Evolutionary conservation across 2,113 vertebrate genomes (phyloP).

Genomic region (Anoura caudifer): DNA sequence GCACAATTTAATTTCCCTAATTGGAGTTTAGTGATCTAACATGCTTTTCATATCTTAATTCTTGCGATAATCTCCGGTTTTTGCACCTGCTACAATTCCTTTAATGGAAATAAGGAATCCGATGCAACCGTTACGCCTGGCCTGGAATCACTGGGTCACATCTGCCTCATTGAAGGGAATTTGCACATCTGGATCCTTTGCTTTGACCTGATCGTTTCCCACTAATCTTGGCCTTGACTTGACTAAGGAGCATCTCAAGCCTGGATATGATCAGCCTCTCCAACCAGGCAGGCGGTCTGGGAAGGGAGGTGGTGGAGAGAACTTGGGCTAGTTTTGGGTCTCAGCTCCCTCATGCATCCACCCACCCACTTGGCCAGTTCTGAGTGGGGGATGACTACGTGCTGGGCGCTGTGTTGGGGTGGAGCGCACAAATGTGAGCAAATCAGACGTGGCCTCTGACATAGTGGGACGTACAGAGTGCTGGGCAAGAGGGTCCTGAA

Average conservation of each 20-base stretch:
- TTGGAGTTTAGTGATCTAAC: slow-evolving; percentile 94
- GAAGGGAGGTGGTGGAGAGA: neutral
- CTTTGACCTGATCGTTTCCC: slow-evolving; percentile 68
- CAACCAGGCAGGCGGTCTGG: neutral
- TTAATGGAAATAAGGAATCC: slow-evolving; percentile 91
- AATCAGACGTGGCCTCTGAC: neutral
- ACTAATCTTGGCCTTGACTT: slow-evolving; percentile 80
- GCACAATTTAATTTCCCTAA: slow-evolving; percentile 99
- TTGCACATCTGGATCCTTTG: slow-evolving; percentile 75
- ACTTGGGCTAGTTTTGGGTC: neutral
- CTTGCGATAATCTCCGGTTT: slow-evolving; percentile 92
- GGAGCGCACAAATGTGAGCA: fast-evolving
- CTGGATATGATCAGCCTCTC: neutral
- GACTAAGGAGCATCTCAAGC: neutral
- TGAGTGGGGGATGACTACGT: neutral
- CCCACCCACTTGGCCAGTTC: neutral
- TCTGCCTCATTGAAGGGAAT: slow-evolving; percentile 87
- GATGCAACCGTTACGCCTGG: slow-evolving; percentile 85
- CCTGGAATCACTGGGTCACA: slow-evolving; percentile 88
- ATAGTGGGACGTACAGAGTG: neutral
- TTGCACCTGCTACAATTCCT: slow-evolving; percentile 86
- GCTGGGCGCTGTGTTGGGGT: neutral
- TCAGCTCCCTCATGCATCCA: neutral
- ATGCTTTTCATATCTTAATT: slow-evolving; percentile 97
- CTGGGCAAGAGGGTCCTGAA: neutral